Conservation (phyloP, 2,888 invertebrate species). For the Thymelicus acteon region DNA sequence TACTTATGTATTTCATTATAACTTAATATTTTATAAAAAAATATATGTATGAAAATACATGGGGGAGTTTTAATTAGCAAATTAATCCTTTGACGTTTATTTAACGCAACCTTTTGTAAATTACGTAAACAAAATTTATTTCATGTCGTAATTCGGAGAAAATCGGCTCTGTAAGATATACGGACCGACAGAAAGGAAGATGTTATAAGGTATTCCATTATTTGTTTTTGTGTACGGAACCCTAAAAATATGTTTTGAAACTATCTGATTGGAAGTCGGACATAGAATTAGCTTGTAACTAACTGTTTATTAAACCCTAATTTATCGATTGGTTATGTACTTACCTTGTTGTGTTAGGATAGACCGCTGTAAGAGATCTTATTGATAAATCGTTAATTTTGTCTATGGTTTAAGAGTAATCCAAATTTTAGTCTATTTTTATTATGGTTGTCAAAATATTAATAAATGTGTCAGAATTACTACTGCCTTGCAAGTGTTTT, state of each 20-base stretch:
- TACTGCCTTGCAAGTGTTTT: conserved; percentile 17
- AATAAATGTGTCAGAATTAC: conserved; percentile 30
- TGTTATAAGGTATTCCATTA: background rate
- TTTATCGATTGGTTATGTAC: conserved; percentile 78
- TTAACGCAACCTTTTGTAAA: too few species aligned
- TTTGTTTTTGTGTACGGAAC: conserved; percentile 1
- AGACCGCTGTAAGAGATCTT: conserved; percentile 44
- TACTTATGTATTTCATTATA: too few species aligned
- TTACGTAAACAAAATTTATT: too few species aligned
- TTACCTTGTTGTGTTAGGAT: conserved; percentile 57
- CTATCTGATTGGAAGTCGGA: background rate
- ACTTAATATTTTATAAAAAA: too few species aligned
- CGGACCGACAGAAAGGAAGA: too few species aligned
- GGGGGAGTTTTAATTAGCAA: too few species aligned
- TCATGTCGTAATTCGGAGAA: too few species aligned
- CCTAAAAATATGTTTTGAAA: background rate
- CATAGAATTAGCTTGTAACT: conserved; percentile 50
- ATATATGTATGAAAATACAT: too few species aligned
- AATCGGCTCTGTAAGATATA: too few species aligned
- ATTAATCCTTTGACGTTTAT: too few species aligned
- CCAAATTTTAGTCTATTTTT: conserved; percentile 28
- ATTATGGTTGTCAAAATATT: conserved; percentile 29
- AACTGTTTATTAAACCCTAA: conserved; percentile 52
- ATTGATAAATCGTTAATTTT: conserved; percentile 46
- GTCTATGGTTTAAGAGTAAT: conserved; percentile 38